Percentiles rank a stretch among this genome's conserved stretches.
Conservation (phyloP, 2,888 invertebrate species). For the Cheilosia variabilis region DNA sequence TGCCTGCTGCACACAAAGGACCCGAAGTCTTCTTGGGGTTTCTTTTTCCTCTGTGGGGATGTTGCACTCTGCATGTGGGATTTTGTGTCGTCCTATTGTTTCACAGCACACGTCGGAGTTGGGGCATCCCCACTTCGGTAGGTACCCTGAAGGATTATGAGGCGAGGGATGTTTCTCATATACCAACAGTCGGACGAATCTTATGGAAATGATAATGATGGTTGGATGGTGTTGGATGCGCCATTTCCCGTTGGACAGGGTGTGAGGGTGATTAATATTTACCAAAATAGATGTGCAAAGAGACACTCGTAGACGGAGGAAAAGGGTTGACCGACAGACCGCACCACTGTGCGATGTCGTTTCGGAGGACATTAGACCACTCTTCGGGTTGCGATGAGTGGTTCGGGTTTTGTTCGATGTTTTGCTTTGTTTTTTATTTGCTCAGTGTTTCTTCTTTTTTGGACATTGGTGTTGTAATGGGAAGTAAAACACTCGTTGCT, state of each 20-base stretch:
- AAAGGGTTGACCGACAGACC: constrained; percentile 64
- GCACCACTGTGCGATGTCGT: constrained; percentile 53
- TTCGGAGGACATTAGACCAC: constrained; percentile 68
- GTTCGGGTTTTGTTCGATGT: constrained; percentile 52
- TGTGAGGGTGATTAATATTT: constrained; percentile 69
- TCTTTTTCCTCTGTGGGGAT: too few species aligned
- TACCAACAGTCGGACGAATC: constrained; percentile 11
- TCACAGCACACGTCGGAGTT: constrained; percentile 55
- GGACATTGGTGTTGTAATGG: constrained; percentile 72
- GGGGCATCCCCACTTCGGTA: constrained; percentile 48
- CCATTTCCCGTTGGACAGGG: constrained; percentile 36
- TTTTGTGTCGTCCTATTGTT: background rate
- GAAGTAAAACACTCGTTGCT: constrained; percentile 75
- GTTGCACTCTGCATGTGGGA: constrained; percentile 57
- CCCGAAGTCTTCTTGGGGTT: too few species aligned
- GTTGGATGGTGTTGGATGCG: constrained; percentile 31
- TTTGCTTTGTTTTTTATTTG: constrained; percentile 64
- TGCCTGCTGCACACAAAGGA: constrained; percentile 39
- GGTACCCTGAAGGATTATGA: constrained; percentile 72
- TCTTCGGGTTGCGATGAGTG: constrained; percentile 48
- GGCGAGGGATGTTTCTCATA: constrained; percentile 43
- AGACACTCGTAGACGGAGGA: constrained; percentile 15
- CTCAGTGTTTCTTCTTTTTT: constrained; percentile 52
- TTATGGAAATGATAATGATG: constrained; percentile 68
- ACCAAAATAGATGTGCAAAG: constrained; percentile 56